phyloP scores from a whole-genome alignment of 92 coral and sea anemone species.

The Pocillopora meandrina region DNA sequence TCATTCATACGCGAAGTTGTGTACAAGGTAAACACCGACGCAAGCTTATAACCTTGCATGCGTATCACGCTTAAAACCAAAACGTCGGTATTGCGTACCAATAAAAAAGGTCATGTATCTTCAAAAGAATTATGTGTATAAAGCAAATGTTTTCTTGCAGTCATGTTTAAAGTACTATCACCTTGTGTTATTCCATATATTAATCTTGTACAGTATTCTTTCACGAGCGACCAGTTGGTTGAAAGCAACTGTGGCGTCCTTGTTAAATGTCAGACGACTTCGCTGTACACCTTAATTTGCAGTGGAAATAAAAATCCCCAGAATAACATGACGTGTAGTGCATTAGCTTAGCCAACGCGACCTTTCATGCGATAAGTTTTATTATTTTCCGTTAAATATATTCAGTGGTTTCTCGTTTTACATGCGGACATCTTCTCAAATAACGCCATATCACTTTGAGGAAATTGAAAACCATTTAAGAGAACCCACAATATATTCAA shows the following conservation, averaged over 20 bases:
- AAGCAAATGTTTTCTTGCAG: constrained; percentile 71
- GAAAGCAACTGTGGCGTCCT: neutral
- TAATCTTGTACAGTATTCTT: constrained; percentile 65
- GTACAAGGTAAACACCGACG: neutral
- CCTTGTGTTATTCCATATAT: constrained; percentile 61
- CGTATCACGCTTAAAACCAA: neutral
- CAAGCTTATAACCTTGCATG: constrained; percentile 1
- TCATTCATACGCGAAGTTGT: constrained; percentile 35
- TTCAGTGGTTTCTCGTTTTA: constrained; percentile 84
- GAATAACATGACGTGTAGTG: constrained; percentile 1
- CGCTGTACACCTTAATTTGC: constrained; percentile 13
- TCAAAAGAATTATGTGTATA: constrained; percentile 56
- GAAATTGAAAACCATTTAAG: constrained; percentile 87
- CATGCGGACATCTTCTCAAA: constrained; percentile 88
- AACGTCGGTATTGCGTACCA: neutral
- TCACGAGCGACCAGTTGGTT: constrained; percentile 32
- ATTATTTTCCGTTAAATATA: constrained; percentile 38
- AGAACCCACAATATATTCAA: constrained; percentile 74
- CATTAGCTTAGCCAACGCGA: constrained; percentile 35
- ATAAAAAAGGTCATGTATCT: constrained; percentile 45
- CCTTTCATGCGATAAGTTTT: constrained; percentile 21
- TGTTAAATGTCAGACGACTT: constrained; percentile 24
- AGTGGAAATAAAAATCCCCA: constrained; percentile 16
- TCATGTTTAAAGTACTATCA: constrained; percentile 40
- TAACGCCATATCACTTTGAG: constrained; percentile 86